Percentiles rank a stretch among this genome's conserved stretches.
phyloP scores from a whole-genome alignment of 1,140 invertebrate genomes.

The Heliconius congener region DNA sequence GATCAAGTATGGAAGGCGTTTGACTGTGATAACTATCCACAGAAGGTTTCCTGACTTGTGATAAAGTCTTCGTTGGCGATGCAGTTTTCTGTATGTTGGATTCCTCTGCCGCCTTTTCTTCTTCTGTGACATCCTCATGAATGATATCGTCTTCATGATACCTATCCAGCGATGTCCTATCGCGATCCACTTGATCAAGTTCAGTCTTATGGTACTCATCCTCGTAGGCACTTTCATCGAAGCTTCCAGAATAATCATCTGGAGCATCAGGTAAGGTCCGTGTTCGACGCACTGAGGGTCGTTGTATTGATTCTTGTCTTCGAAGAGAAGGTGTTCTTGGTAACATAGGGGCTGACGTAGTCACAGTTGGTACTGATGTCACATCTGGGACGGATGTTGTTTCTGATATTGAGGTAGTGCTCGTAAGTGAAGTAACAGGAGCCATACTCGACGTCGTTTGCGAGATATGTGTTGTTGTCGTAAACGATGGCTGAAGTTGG shows the following conservation, averaged over 20 bases:
- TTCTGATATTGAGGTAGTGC: conserved; percentile 65
- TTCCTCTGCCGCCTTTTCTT: conserved; percentile 57
- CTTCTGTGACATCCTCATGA: conserved; percentile 61
- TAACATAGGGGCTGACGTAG: conserved; percentile 69
- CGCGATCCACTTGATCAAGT: conserved; percentile 73
- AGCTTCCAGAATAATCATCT: conserved; percentile 68
- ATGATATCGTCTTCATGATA: conserved; percentile 71
- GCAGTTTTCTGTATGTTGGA: conserved; percentile 65
- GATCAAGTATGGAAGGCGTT: conserved; percentile 69
- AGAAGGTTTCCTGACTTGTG: conserved; percentile 69
- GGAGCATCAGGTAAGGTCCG: conserved; percentile 73
- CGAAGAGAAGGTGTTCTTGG: conserved; percentile 68
- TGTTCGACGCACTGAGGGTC: conserved; percentile 71
- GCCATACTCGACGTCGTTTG: conserved; percentile 60
- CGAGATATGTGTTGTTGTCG: conserved; percentile 27
- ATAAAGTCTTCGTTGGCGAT: conserved; percentile 66
- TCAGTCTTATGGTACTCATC: conserved; percentile 79
- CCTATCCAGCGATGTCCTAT: conserved; percentile 71
- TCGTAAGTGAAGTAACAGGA: conserved; percentile 71
- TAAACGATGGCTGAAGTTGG: not conserved
- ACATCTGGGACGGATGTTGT: conserved; percentile 75
- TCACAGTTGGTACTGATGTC: conserved; percentile 59
- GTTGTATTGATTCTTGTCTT: conserved; percentile 78
- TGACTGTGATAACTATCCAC: conserved; percentile 76
- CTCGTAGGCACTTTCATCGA: conserved; percentile 79